Conservation (phyloP, 2,888 invertebrate species). For the Acleris cristana region DNA sequence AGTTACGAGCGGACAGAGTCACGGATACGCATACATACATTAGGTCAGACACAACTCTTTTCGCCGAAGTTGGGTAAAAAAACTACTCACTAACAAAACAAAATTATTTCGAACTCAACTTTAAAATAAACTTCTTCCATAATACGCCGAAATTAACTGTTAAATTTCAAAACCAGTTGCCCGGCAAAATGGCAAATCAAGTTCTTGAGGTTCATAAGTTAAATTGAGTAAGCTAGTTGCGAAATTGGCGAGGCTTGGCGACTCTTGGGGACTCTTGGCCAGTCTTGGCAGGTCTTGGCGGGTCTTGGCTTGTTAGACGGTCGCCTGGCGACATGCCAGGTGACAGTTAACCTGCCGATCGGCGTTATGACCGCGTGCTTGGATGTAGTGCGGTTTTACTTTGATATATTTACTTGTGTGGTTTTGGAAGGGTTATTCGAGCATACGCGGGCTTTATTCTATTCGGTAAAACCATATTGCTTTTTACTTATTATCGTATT, state of each 20-base stretch:
- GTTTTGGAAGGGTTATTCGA: no score
- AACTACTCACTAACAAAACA: no score
- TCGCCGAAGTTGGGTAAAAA: no score
- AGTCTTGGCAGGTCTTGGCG: constrained; percentile 24
- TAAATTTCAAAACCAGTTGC: constrained; percentile 7
- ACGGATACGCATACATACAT: no score
- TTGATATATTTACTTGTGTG: no score
- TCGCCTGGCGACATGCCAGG: constrained; percentile 27
- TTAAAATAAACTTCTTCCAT: no score
- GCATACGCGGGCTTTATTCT: no score
- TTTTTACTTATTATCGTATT: no score
- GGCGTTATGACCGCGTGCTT: constrained; percentile 25
- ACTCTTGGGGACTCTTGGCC: constrained; percentile 31
- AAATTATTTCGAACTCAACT: no score
- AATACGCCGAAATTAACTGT: background rate
- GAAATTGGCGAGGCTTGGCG: constrained; percentile 29
- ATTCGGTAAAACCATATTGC: no score
- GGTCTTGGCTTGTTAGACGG: constrained; percentile 32
- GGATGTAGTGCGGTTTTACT: background rate
- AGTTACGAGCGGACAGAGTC: no score
- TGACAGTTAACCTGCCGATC: constrained; percentile 35
- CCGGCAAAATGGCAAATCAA: constrained; percentile 9
- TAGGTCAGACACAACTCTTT: no score
- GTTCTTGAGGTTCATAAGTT: constrained; percentile 25
- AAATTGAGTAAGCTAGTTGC: constrained; percentile 34